A percentile compares a stretch with the other conserved stretches of the same genome.
Evolutionary conservation across 1,140 invertebrate species (phyloP).

Genomic region (Pseudomyrmex gracilis): DNA sequence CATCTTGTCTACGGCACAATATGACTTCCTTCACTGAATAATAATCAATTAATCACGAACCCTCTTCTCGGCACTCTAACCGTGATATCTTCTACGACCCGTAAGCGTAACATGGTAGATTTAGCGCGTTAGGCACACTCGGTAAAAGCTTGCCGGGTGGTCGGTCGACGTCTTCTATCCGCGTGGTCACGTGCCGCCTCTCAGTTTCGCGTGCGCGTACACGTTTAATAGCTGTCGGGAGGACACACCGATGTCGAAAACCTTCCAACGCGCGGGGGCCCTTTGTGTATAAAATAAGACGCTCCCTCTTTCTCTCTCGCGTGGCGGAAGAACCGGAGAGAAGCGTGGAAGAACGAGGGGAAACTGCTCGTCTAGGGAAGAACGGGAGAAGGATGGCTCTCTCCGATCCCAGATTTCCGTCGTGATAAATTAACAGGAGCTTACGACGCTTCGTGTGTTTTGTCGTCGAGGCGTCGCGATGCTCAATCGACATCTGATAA

Average conservation of each 20-base stretch:
- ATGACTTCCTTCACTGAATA: not conserved
- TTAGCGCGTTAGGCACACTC: slow-evolving; percentile 49
- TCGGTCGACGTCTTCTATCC: slow-evolving; percentile 51
- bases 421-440: slow-evolving; percentile 81
- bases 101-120: slow-evolving; percentile 40
- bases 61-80: slow-evolving; percentile 3
- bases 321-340: slow-evolving; percentile 63
- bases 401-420: slow-evolving; percentile 78
- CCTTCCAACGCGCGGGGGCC: slow-evolving; percentile 72
- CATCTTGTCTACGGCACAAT: not conserved
- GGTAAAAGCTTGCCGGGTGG: slow-evolving; percentile 42
- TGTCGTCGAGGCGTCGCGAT: slow-evolving; percentile 57
- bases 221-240: slow-evolving; percentile 65
- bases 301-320: slow-evolving; percentile 67
- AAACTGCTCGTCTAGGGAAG: not conserved
- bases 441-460: slow-evolving; percentile 77
- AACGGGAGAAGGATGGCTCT: slow-evolving; percentile 63
- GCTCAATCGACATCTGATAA: slow-evolving; percentile 45
- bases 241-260: slow-evolving; percentile 71
- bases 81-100: slow-evolving; percentile 7
- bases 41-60: slow-evolving; percentile 35
- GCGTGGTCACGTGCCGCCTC: slow-evolving; percentile 75
- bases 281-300: slow-evolving; percentile 79
- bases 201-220: slow-evolving; percentile 65
- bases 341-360: slow-evolving; percentile 32